These are phyloP conservation scores for Eremophila alpestris DNA, from an alignment of 2,797 vertebrate species.

Conservation along the genomic window DNA sequence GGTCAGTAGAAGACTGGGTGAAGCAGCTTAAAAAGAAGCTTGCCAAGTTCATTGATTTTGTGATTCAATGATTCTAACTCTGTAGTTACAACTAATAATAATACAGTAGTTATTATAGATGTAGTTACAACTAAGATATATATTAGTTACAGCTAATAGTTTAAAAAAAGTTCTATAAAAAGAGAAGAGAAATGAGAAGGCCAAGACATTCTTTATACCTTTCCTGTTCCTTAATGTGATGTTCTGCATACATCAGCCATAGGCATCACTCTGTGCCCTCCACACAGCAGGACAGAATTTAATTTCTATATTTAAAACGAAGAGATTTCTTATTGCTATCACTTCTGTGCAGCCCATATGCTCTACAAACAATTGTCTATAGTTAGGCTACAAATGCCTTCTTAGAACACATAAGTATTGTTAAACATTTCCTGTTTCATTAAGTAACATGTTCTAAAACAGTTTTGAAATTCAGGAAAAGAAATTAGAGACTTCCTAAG, in stretches of 20 bases:
- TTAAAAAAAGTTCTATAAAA: neutral
- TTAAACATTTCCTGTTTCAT: constrained; percentile 6
- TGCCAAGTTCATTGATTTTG: neutral
- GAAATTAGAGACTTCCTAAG: neutral
- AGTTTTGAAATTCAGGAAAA: neutral
- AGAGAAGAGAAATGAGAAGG: neutral
- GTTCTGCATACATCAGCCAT: neutral
- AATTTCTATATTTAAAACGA: neutral
- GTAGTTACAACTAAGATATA: neutral
- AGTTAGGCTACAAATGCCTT: neutral
- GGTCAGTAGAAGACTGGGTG: neutral
- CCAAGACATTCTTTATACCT: neutral
- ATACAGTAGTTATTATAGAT: neutral
- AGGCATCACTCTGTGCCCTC: neutral
- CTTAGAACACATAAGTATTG: neutral
- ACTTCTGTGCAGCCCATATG: neutral
- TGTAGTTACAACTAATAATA: neutral
- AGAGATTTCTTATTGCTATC: neutral
- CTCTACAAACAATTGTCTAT: neutral
- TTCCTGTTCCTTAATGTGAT: neutral
- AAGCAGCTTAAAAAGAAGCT: neutral
- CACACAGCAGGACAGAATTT: neutral
- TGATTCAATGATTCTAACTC: neutral
- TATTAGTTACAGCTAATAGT: no score
- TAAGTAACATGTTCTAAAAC: neutral